Conservation (phyloP, 2,113 vertebrate species). For the Dasypus novemcinctus region DNA sequence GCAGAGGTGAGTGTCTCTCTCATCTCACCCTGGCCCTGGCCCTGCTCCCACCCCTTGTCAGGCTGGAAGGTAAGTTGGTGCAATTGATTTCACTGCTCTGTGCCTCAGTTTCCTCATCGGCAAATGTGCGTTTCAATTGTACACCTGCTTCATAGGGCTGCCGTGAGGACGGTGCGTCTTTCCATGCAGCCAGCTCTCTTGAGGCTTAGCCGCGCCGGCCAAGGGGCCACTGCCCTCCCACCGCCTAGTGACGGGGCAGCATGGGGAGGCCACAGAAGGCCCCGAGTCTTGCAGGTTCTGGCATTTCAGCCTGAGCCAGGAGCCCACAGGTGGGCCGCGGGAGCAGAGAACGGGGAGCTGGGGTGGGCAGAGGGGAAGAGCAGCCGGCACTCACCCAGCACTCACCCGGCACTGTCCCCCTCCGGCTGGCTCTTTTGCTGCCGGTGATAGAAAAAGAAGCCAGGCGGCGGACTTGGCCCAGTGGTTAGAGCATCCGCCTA, state of each 20-base stretch:
- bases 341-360: neutral
- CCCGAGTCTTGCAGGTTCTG: neutral
- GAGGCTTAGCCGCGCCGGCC: neutral
- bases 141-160: neutral
- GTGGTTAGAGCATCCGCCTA: no score
- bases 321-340: fast-evolving
- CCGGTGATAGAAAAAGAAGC: slow-evolving; percentile 87
- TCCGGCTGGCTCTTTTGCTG: slow-evolving; percentile 87
- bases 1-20: neutral
- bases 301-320: neutral
- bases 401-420: slow-evolving; percentile 89
- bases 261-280: fast-evolving
- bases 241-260: neutral
- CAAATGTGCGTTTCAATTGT: neutral
- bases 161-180: neutral
- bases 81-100: neutral
- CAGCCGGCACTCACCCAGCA: slow-evolving; percentile 89
- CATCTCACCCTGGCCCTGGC: neutral
- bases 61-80: neutral
- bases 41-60: neutral
- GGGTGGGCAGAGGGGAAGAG: no score
- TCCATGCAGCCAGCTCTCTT: neutral
- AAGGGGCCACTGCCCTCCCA: neutral
- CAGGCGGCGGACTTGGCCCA: no score
- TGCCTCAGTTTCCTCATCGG: neutral